Base-by-base conservation (phyloP, 37 sponge, comb jelly and placozoan genomes). In the Cliona cf. orientalis region DNA sequence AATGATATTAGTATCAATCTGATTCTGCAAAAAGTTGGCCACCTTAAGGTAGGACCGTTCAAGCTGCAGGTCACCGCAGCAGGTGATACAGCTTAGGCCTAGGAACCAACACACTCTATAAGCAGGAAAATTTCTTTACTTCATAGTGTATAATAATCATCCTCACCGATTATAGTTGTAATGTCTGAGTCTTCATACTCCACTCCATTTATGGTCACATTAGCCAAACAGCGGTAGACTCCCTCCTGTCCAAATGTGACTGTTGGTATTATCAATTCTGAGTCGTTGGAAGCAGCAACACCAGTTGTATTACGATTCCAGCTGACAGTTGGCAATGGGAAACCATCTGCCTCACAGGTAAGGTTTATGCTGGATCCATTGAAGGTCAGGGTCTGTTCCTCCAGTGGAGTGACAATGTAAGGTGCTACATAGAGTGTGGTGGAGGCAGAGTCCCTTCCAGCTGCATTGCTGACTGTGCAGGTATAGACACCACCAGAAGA, bases 401-500 rank as follows among this genome's bases (percentile, higher is more conserved):
- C 80, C n/a, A 70, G 78, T n/a, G n/a, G n/a, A 43, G 58, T 42
- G 55, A 63, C 53, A 31, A 80, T 45, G 68, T 31, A 35, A 1
- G 81, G 87, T 2, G 22, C 5, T 34, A 87, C 60, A 41, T 73
- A 74, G 25, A 87, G 45, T 0, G 66, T 72, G n/a, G 45, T 46
- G 23, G 32, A 66, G 53, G 72, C 57, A 68, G 45, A 35, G 41
- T 43, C 87, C 38, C 38, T 78, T 29, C 81, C 87, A 33, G 81
- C 81, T 72, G 40, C 72, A 76, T 85, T 92, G 28, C 37, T 37
- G 19, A 69, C 82, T 26, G 64, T 46, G 64, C 93, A 92, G 12
- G 28, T 76, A 58, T 92, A 92, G 35, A 40, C 66, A 25, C 90
- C 93, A n/a, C 90, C 89, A 75, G 68, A 64, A 42, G 58, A 33